Evolutionary conservation across 2,113 vertebrate genomes (phyloP), one percentile per base, ranked within the genome.

Genomic region (Lycocorax pyrrhopterus): DNA sequence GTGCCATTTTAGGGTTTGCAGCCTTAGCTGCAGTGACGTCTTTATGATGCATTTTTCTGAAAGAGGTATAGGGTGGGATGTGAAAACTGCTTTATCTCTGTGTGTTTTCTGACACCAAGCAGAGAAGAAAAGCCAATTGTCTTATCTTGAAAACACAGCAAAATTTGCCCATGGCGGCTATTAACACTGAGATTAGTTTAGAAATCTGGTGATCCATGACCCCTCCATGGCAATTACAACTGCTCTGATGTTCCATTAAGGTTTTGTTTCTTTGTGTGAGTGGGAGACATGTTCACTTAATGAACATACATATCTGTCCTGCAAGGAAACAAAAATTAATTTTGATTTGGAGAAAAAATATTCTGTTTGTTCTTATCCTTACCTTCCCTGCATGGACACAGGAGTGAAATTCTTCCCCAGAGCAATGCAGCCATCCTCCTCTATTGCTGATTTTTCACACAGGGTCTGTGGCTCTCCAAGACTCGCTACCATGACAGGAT

Each of bases 401-500:
- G 97, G 59, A 53, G 72, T 62, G 46, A 96, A 97, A 80, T 96
- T 93, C 66, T 96, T 89, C 41, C 56, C 88, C 84, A 97, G 72
- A 43, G 94, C 44, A 89, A 97, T 17, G 51, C 96, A 97, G 51
- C 27, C 86, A 62, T 98, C 97, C 2, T 97, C 83, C 33, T 59
- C 78, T 16, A 87, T 79, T 37, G 74, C 53, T 30, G 96, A 80
- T 25, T 98, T 98, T 96, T 98, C 97, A 95, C 97, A 98, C 9
- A 96, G 87, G 16, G 35, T 87, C 68, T 91, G 90, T 63, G 91
- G 46, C 29, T 95, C 96, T 97, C 69, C 98, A 93, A 98, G 98
- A 16, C 96, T 97, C 1, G 97, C 95, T 44, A 97, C 96, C 87
- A 98, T 96, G 63, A 98, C 98, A 2, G 97, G 98, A 93, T 99